A percentile compares a stretch with the other conserved stretches of the same genome.
Conservation (phyloP, 2,888 invertebrate species). For the Tillus elongatus region DNA sequence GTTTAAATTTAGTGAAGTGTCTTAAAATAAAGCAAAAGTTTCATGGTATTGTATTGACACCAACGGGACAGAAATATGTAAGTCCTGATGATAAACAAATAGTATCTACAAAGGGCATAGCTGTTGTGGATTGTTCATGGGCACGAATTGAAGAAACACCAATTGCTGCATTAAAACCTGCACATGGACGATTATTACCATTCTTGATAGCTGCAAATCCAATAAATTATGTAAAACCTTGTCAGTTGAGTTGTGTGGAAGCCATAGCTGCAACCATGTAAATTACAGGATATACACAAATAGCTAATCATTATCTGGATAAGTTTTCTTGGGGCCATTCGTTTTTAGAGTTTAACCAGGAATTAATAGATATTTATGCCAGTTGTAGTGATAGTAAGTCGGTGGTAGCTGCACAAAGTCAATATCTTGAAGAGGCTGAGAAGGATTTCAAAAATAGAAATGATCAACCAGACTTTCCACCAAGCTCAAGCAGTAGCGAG, state of each 20-base stretch:
- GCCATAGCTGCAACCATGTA: slow-evolving; percentile 91
- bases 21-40: slow-evolving; percentile 75
- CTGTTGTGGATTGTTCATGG: slow-evolving; percentile 99
- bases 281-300: slow-evolving; percentile 70
- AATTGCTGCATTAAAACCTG: slow-evolving; percentile 74
- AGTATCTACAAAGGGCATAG: slow-evolving; percentile 70
- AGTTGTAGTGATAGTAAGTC: slow-evolving; percentile 68
- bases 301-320: slow-evolving; percentile 71
- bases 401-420: slow-evolving; percentile 69
- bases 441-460: slow-evolving; percentile 43
- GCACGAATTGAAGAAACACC: slow-evolving; percentile 90
- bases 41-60: slow-evolving; percentile 77
- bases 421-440: slow-evolving; percentile 55
- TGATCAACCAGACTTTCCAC: too few relatives aligned
- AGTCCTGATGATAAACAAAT: slow-evolving; percentile 76
- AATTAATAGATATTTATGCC: slow-evolving; percentile 73
- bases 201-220: slow-evolving; percentile 97
- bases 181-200: slow-evolving; percentile 79
- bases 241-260: slow-evolving; percentile 94
- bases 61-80: slow-evolving; percentile 76
- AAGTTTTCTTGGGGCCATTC: slow-evolving; percentile 97
- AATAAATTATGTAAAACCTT: slow-evolving; percentile 95
- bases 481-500: too few relatives aligned
- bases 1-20: slow-evolving; percentile 71
- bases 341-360: slow-evolving; percentile 78